Evolutionary conservation across 1,140 invertebrate genomes (phyloP).

Genomic region (Tetranychus urticae): DNA sequence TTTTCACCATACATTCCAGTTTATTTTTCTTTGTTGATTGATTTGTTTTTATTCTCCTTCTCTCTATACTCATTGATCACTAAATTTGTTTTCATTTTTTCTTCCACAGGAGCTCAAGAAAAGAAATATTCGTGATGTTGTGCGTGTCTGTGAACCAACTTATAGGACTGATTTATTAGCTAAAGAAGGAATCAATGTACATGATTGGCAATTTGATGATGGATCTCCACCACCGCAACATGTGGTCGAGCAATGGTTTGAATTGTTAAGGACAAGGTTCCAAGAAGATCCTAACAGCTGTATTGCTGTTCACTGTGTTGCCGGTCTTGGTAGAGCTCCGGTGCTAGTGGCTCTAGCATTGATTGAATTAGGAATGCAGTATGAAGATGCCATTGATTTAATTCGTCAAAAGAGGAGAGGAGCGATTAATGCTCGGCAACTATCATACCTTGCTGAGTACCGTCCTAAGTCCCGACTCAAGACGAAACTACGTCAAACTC

Average conservation of each 20-base stretch:
- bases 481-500: conserved; percentile 29
- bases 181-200: conserved; percentile 46
- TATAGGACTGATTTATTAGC: conserved; percentile 68
- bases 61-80: not conserved
- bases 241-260: conserved; percentile 80
- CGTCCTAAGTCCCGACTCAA: conserved; percentile 81
- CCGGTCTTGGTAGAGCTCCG: conserved; percentile 76
- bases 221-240: conserved; percentile 24
- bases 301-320: conserved; percentile 88
- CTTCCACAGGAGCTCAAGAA: conserved; percentile 56
- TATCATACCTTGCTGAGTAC: conserved; percentile 82
- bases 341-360: conserved; percentile 83
- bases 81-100: too few relatives aligned
- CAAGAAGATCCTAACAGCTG: conserved; percentile 59
- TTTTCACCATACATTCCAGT: too few relatives aligned
- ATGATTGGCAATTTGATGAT: conserved; percentile 29
- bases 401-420: conserved; percentile 83
- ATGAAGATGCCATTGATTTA: conserved; percentile 85
- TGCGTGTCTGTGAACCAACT: conserved; percentile 84
- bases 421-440: conserved; percentile 86
- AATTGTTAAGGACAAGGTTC: conserved; percentile 49
- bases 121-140: conserved; percentile 73
- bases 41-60: not conserved
- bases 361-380: conserved; percentile 87
- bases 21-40: too few relatives aligned